Base-by-base conservation (phyloP, 2,888 invertebrate species). In the Coenonympha glycerion region DNA sequence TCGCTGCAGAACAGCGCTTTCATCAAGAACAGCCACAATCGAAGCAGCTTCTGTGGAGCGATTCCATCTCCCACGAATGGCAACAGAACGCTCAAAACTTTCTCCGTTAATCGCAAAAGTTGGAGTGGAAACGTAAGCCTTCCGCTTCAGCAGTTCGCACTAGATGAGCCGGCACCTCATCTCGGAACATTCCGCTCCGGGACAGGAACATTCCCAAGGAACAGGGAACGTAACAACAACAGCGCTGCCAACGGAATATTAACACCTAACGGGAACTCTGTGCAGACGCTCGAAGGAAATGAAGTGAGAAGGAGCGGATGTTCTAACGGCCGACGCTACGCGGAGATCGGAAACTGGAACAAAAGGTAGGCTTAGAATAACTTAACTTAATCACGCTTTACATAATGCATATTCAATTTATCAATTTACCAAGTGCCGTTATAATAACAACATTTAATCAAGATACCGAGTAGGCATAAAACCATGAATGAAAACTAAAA, bases 311-410 rank as follows among this genome's bases (percentile, higher is more conserved):
- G 86, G 71, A 83, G 79, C 79, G 85, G 83, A 76, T 81, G 82
- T 65, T 69, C 79, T 57, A 86, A 86, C 76, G 88, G 89, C 65
- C 81, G 89, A 58, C 85, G 89, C 57, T 89, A 89, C 74, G 89
- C 89, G 45, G 89, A 89, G 76, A 89, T 89, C 70, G 89, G 89
- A 73, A 87, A 88, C 79, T 89, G 89, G 89, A 87, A 77, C 73
- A 87, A 87, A 78, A 87, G 87, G 87, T 87, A 64, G 81, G 85
- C 76, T 64, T 47, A 64, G 65, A 65, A 61, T 63, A 45, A 47
- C 16, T 46, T 19, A 37, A 37, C 16, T 16, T 19, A 6, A 21
- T 9, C 11, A 8, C 21, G 34, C 30, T 33, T 44, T 15, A 22
- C 26, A 48, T 34, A 9, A 40, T 46, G 19, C 22, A 31, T 37